Evolutionary conservation across 2,113 vertebrate genomes (phyloP).

Genomic region (Progne subis): DNA sequence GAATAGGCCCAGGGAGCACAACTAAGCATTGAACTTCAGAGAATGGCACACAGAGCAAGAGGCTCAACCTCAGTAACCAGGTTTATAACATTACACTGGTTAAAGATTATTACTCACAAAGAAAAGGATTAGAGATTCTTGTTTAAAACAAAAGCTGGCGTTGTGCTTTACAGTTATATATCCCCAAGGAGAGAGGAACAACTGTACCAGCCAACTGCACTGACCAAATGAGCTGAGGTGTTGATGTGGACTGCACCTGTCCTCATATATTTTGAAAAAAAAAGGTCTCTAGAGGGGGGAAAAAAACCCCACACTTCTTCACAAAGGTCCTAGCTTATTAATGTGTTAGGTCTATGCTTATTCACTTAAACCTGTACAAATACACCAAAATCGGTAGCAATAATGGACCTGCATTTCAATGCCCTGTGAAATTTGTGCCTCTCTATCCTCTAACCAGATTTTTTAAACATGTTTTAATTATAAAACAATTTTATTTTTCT

Average conservation of each 20-base stretch:
- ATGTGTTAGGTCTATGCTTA: not conserved
- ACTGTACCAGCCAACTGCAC: not conserved
- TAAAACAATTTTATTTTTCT: not conserved
- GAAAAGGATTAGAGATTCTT: not conserved
- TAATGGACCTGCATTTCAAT: not conserved
- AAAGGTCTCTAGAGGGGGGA: not conserved
- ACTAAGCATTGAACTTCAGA: not conserved
- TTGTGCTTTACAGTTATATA: not conserved
- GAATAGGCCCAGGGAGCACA: not conserved
- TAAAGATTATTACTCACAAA: slow-evolving; percentile 6
- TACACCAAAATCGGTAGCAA: not conserved
- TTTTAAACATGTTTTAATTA: not conserved
- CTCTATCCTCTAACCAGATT: not conserved
- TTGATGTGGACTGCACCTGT: not conserved
- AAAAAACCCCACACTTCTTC: not conserved
- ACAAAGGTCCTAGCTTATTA: not conserved
- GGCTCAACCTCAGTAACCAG: not conserved
- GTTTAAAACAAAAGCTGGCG: slow-evolving; percentile 22
- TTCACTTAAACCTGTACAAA: not conserved
- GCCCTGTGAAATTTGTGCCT: not conserved
- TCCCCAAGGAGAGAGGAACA: not conserved
- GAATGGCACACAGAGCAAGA: not conserved
- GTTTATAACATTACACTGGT: not conserved
- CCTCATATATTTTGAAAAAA: not conserved
- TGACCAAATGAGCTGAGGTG: not conserved